Evolutionary conservation across 2,888 invertebrate genomes (phyloP).

Genomic region (Diaprepes abbreviatus): DNA sequence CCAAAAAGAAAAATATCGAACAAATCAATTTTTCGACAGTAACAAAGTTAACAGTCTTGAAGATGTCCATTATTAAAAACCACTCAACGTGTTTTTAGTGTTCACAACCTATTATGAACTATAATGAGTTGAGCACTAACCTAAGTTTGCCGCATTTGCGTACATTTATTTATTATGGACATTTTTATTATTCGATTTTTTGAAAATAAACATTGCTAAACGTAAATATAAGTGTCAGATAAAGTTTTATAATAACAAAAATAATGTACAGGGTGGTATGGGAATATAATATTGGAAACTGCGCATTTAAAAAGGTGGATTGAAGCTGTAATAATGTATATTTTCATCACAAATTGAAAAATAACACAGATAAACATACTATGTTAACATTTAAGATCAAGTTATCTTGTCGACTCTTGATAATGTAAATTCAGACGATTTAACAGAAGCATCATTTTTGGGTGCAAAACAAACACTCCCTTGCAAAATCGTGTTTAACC

Average conservation of each 20-base stretch:
- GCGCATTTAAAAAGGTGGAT: too few relatives aligned
- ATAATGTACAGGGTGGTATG: neutral
- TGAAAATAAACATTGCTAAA: neutral
- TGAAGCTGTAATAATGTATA: too few relatives aligned
- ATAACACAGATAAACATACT: too few relatives aligned
- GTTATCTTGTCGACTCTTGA: too few relatives aligned
- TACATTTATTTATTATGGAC: too few relatives aligned
- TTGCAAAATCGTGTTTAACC: too few relatives aligned
- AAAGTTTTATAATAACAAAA: neutral
- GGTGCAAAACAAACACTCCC: too few relatives aligned
- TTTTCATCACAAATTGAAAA: too few relatives aligned
- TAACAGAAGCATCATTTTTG: too few relatives aligned
- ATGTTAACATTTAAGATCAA: too few relatives aligned
- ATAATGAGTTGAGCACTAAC: conserved; percentile 37
- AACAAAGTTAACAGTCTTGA: conserved; percentile 2
- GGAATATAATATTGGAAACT: too few relatives aligned
- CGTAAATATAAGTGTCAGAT: neutral
- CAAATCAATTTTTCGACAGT: neutral
- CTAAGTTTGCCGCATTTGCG: neutral
- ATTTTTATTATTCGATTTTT: neutral
- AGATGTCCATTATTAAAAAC: neutral
- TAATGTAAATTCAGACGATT: too few relatives aligned
- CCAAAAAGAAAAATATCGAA: neutral
- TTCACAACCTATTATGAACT: conserved; percentile 27
- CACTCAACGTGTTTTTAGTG: conserved; percentile 2